Base-by-base conservation (phyloP, 1,140 invertebrate genomes). In the Temnothorax nylanderi region DNA sequence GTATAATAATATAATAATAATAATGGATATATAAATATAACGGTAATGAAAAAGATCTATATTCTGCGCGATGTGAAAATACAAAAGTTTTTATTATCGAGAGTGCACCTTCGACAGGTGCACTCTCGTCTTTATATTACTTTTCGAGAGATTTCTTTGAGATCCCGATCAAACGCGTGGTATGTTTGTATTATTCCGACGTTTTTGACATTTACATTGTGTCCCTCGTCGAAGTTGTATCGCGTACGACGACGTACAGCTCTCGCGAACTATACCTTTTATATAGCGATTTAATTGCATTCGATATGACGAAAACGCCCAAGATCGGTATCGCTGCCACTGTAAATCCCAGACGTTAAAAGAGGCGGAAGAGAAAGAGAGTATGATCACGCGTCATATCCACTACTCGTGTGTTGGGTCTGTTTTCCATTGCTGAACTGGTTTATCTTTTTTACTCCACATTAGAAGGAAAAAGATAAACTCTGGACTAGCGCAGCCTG, bases 211-310 rank as follows among this genome's bases (percentile, higher is more conserved):
- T 77, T 80, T 78, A 37, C 58, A 81, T 90, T 86, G 44, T 84
- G 80, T 84, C 41, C 32, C 49, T 80, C 78, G 34, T 81, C 21
- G 51, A 67, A 47, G 65, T 56, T 58, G 62, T 21, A 41, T 6
- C 60, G n/a, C 44, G 34, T 18, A 13, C 16, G 54, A 76, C 16
- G 8, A 56, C 44, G 32, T 34, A 10, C 37, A 44, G 5, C 37
- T 82, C 37, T 44, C 49, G 78, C 21, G 21, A n/a, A 47, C 37
- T 47, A 18, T 47, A 18, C 49, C 74, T 90, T 89, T 88, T 69
- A 65, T 77, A 88, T 85, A 72, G 75, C 88, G 62, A 88, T 87
- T 92, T 92, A 82, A 89, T 91, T 72, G 86, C 85, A 91, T 81
- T 90, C 88, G 77, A 71, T 54, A 54, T 89, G 80, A 67, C 51